Base-by-base conservation (phyloP, 2,113 vertebrate genomes). In the Paralichthys olivaceus region DNA sequence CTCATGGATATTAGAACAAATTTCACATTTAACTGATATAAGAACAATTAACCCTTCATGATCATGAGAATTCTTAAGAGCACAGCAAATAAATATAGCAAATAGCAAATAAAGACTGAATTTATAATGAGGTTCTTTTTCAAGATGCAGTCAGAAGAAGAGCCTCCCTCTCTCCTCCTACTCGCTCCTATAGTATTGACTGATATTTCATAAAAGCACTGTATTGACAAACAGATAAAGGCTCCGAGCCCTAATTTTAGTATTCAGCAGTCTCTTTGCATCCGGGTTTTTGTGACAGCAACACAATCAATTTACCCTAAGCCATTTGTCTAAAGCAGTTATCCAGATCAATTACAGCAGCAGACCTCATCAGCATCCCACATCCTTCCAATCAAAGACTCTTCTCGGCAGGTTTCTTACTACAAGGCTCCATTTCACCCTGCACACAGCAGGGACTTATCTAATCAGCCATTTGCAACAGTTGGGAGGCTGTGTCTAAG, bases 391-490 rank as follows among this genome's bases (percentile, higher is more conserved):
- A 62, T 60, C 62, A n/a, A 51, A 0, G 20, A 11, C 64, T 29
- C 5, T 34, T 75, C 81, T 69, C 77, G 45, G 66, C 60, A 4
- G 29, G 79, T 28, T 58, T 65, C 69, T 80, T 8, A 23, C 74
- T 49, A 12, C 13, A 29, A 0, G 23, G 67, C 75, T 86, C 76
- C 63, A 47, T 62, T 63, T 80, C 70, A 45, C 45, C 66, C 60
- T 67, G 37, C 45, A 29, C 79, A 29, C 71, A 70, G 80, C 62
- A 37, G 75, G 84, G 73, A 45, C 61, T 78, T 17, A 72, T 79
- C 76, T 73, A 77, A 91, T 81, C 80, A 80, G 80, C 69, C 77
- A 68, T 78, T 74, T 73, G 72, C 83, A 86, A 80, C 86, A 90
- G 90, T 84, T 71, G 84, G 79, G 61, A 84, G 77, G 29, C 68